A percentile compares a stretch with the other conserved stretches of the same genome.
Evolutionary conservation across 2,797 vertebrate species (phyloP).

Genomic region (Gobionotothen gibberifrons): DNA sequence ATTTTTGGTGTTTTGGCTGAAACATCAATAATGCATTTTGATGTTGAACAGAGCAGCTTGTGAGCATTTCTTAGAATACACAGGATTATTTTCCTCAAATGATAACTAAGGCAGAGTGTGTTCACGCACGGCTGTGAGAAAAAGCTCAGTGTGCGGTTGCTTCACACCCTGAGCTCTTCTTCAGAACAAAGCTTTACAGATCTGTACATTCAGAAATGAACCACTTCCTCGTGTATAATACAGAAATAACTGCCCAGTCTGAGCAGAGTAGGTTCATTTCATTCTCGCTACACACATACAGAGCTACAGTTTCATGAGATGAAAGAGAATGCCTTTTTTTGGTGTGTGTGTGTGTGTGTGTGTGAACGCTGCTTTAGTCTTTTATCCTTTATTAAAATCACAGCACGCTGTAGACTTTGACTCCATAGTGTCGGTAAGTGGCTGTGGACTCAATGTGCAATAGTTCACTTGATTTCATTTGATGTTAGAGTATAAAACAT

Average conservation of each 20-base stretch:
- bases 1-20: background rate
- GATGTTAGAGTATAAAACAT: conserved; percentile 30
- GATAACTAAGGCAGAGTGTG: conserved; percentile 5
- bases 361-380: background rate
- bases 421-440: background rate
- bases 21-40: conserved; percentile 3
- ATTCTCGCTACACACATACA: background rate
- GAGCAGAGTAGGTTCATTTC: background rate
- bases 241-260: rapidly evolving
- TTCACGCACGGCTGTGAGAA: background rate
- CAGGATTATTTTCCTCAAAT: background rate
- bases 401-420: conserved; percentile 9
- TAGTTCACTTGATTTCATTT: conserved; percentile 21
- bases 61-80: background rate
- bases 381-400: conserved; percentile 31
- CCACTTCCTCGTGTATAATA: background rate
- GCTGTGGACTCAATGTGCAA: conserved; percentile 2
- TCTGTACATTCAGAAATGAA: background rate
- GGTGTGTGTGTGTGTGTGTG: too few relatives aligned
- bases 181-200: background rate
- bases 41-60: background rate
- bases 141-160: too few relatives aligned
- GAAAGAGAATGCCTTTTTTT: background rate
- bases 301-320: background rate
- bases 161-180: background rate